These are phyloP conservation scores for Lacerta agilis DNA, from an alignment of 2,797 vertebrate species.

Conservation along the genomic window DNA sequence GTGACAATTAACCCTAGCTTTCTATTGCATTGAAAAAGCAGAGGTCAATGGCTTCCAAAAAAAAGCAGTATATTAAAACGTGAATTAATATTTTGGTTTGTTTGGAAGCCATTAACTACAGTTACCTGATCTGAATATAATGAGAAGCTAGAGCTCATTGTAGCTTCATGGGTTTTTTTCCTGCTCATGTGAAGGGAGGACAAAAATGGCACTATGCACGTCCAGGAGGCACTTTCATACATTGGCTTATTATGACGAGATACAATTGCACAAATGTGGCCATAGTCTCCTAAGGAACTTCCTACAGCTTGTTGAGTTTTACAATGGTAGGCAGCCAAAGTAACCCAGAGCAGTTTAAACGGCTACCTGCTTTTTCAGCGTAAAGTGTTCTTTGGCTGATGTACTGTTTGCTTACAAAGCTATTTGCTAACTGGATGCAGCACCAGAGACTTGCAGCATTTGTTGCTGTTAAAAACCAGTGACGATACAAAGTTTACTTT, in stretches of 20 bases:
- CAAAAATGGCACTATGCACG: neutral
- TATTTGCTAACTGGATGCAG: constrained; percentile 55
- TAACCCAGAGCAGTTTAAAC: constrained; percentile 19
- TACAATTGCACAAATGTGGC: neutral
- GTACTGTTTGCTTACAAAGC: constrained; percentile 49
- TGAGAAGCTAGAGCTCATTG: neutral
- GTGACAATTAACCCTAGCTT: neutral
- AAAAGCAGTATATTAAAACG: too few relatives aligned
- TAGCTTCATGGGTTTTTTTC: too few relatives aligned
- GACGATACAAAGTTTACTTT: constrained; percentile 58
- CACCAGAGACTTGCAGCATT: constrained; percentile 63
- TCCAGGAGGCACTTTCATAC: neutral
- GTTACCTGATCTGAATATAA: neutral
- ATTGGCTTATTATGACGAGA: neutral
- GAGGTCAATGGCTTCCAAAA: too few relatives aligned
- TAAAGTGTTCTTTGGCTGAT: neutral
- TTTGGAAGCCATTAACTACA: too few relatives aligned
- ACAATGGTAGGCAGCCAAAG: neutral
- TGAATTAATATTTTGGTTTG: too few relatives aligned
- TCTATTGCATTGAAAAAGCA: neutral
- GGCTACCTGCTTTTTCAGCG: constrained; percentile 47
- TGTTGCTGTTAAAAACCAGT: constrained; percentile 63
- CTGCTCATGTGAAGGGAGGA: neutral
- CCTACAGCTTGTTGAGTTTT: neutral
- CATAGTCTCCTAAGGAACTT: constrained; percentile 43